These are phyloP conservation scores for Timandra comae DNA, from an alignment of 2,888 invertebrate genomes.

Conservation along the genomic window DNA sequence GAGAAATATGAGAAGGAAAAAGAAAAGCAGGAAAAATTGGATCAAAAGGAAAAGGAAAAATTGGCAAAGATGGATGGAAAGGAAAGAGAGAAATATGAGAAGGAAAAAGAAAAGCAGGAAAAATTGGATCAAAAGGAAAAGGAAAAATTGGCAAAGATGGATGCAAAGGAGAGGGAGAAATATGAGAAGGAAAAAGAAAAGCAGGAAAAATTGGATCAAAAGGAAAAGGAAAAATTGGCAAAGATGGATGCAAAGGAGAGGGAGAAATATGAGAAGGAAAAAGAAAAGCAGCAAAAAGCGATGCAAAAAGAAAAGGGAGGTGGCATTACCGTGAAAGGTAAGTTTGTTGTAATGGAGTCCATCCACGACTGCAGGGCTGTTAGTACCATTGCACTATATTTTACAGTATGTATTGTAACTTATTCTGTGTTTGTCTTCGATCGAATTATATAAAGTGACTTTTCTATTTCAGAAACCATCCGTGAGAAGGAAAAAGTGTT, in stretches of 20 bases:
- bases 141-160: slow-evolving; percentile 9
- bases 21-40: slow-evolving; percentile 1
- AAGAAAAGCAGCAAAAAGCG: slow-evolving; percentile 2
- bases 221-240: not conserved
- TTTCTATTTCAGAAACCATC: slow-evolving; percentile 25
- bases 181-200: no score
- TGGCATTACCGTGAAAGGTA: no score
- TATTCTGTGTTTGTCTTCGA: no score
- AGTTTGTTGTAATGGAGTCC: no score
- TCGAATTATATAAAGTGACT: no score
- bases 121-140: slow-evolving; percentile 5
- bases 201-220: not conserved
- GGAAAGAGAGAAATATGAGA: not conserved
- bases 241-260: not conserved
- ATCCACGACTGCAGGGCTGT: no score
- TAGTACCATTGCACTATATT: no score
- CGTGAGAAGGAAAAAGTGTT: slow-evolving; percentile 37
- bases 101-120: slow-evolving; percentile 7
- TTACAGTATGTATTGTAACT: no score
- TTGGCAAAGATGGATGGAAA: slow-evolving; percentile 4
- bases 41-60: slow-evolving; percentile 3
- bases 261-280: slow-evolving; percentile 7
- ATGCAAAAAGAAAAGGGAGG: no score
- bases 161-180: slow-evolving; percentile 8
- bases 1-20: slow-evolving; percentile 9